Conservation (phyloP, 2,113 vertebrate genomes). For the Heterocephalus glaber region DNA sequence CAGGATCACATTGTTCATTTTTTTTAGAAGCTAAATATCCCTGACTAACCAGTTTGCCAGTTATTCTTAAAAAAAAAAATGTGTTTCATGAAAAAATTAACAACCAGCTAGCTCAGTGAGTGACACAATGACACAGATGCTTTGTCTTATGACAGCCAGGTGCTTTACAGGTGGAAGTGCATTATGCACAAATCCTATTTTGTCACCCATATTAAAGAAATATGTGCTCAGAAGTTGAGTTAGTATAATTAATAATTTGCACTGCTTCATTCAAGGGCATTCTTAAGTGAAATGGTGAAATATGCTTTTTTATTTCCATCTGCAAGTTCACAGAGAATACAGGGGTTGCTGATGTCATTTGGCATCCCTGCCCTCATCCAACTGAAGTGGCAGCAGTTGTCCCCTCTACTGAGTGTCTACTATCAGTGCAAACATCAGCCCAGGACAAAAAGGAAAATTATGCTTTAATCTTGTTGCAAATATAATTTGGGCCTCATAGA, state of each 20-base stretch:
- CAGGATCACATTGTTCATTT: neutral
- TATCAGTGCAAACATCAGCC: neutral
- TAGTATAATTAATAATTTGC: neutral
- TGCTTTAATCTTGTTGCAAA: neutral
- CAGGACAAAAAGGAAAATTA: neutral
- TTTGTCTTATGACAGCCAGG: neutral
- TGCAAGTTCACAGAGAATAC: neutral
- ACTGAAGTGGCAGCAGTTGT: neutral
- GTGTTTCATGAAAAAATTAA: neutral
- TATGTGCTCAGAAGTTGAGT: neutral
- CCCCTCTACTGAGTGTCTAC: neutral
- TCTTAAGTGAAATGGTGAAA: neutral
- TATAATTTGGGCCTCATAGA: neutral
- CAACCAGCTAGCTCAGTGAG: neutral
- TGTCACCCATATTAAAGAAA: neutral
- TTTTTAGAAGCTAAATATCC: neutral
- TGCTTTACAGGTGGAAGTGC: accelerated
- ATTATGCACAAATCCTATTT: accelerated
- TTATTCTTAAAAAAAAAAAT: neutral
- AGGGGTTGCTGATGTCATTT: neutral
- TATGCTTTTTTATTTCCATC: neutral
- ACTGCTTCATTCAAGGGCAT: neutral
- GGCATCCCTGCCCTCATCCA: neutral
- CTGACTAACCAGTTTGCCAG: neutral
- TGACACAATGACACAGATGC: neutral